Evolutionary conservation across 2,888 invertebrate genomes (phyloP), one percentile per base, ranked within the genome.

Genomic region (Drosophila parthenogenetica): DNA sequence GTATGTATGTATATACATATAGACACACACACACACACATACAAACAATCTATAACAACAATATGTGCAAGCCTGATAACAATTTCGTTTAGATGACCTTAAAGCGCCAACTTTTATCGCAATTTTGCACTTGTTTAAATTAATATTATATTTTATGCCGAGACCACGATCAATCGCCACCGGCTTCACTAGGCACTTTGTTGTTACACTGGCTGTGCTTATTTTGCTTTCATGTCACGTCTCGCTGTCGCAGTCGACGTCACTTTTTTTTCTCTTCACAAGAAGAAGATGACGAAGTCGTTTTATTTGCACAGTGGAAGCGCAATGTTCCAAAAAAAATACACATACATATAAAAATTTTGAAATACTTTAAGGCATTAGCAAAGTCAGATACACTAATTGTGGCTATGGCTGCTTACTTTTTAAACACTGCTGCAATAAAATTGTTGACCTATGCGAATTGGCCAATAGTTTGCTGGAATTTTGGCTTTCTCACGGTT

Each of bases 271-370:
- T 68, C 64, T 72, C 51, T 67, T 67, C 57, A 58, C 42, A 71
- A 55, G 67, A 69, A 49, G 58, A 82, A 84, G 88, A 89, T 90
- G 89, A 90, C 89, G 89, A 89, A 87, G 89, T 76, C 90, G 71
- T 80, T 83, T 83, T 77, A 86, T 85, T 83, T 71, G 81, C 77
- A 77, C 77, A 79, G 46, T 35, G 4, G 35, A 61, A 39, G 43
- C 32, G 29, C 16, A 51, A 49, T 45, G 64, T 65, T 60, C 54
- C 17, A 60, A 57, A 68, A 59, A 39, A 61, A 42, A 40, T 13
- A 29, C 5, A 29, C 2, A 35, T 35, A 3, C 1, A 35, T 35
- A 35, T 35, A 13, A 35, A 2, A 35, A 35, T 29, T 29, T 29
- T 29, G 8, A 13, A 35, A 13, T 13, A 35, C 58, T 75, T 50